Conservation (phyloP, 2,888 invertebrate species). For the Brenthis hecate region DNA sequence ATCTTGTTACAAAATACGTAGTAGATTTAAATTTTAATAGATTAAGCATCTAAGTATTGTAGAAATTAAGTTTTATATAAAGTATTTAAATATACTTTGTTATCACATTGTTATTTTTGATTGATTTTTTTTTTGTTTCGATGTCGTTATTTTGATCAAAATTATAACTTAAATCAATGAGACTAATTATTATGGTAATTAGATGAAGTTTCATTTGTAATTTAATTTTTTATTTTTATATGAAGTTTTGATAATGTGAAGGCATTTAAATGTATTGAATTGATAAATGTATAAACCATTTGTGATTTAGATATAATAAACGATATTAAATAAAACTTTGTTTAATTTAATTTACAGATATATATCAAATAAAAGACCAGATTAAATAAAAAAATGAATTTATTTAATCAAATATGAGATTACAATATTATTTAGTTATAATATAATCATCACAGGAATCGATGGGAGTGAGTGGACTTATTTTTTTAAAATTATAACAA, state of each 20-base stretch:
- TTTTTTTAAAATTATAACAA: not conserved
- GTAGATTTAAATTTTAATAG: slow-evolving; percentile 26
- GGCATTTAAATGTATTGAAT: slow-evolving; percentile 20
- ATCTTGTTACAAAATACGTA: slow-evolving; percentile 39
- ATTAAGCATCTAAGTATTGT: slow-evolving; percentile 26
- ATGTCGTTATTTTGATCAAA: slow-evolving; percentile 17
- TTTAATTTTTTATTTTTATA: slow-evolving; percentile 30
- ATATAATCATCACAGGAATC: slow-evolving; percentile 19
- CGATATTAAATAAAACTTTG: slow-evolving; percentile 10
- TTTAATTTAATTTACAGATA: not conserved
- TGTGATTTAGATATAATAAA: slow-evolving; percentile 33
- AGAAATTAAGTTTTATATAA: slow-evolving; percentile 24
- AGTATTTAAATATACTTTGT: slow-evolving; percentile 10
- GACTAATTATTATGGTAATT: slow-evolving; percentile 13
- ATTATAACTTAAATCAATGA: slow-evolving; percentile 8
- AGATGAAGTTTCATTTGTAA: slow-evolving; percentile 1
- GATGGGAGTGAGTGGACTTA: slow-evolving; percentile 2
- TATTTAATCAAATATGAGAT: slow-evolving; percentile 14
- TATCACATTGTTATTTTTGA: slow-evolving; percentile 13
- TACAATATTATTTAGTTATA: slow-evolving; percentile 1
- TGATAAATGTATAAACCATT: slow-evolving; percentile 24
- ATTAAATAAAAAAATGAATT: slow-evolving; percentile 4
- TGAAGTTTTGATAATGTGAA: slow-evolving; percentile 25
- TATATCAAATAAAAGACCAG: not conserved
- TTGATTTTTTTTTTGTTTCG: slow-evolving; percentile 11